Percentiles rank a stretch among this genome's conserved stretches.
These are phyloP conservation scores for Bicyclus anynana DNA, from an alignment of 1,140 invertebrate species.

Conservation along the genomic window DNA sequence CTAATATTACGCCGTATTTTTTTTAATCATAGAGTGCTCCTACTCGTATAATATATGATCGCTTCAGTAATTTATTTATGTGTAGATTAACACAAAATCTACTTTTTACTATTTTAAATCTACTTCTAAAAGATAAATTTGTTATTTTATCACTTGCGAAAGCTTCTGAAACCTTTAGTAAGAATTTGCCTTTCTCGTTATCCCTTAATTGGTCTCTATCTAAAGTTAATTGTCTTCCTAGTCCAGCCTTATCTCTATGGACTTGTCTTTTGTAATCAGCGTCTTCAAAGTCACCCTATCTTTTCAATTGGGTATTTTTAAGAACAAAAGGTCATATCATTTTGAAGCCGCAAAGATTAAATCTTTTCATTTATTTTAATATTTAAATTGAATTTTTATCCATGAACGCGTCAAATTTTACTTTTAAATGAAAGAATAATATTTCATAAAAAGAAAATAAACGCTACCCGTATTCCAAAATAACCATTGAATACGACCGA, in stretches of 20 bases:
- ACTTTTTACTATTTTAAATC: no score
- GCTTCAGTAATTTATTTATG: no score
- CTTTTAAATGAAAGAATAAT: no score
- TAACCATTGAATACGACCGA: conserved; percentile 8
- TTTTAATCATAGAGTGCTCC: no score
- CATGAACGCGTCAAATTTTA: no score
- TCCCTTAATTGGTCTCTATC: conserved; percentile 7
- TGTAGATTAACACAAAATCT: no score
- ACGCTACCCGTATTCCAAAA: conserved; percentile 11
- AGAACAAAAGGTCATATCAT: not conserved
- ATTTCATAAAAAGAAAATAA: no score
- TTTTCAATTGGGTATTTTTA: not conserved
- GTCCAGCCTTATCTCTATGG: not conserved
- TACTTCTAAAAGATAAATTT: not conserved
- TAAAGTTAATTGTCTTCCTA: conserved; percentile 8
- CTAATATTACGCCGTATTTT: no score
- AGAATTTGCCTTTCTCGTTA: conserved; percentile 1
- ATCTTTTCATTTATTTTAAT: not conserved
- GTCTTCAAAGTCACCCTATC: conserved; percentile 1
- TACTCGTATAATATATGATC: no score
- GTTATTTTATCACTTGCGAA: conserved; percentile 7
- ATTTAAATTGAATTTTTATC: not conserved
- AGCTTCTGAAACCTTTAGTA: not conserved
- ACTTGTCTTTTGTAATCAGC: not conserved
- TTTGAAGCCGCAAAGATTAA: not conserved